Conservation (phyloP, 2,888 invertebrate species). For the Invenusta paracnida region DNA sequence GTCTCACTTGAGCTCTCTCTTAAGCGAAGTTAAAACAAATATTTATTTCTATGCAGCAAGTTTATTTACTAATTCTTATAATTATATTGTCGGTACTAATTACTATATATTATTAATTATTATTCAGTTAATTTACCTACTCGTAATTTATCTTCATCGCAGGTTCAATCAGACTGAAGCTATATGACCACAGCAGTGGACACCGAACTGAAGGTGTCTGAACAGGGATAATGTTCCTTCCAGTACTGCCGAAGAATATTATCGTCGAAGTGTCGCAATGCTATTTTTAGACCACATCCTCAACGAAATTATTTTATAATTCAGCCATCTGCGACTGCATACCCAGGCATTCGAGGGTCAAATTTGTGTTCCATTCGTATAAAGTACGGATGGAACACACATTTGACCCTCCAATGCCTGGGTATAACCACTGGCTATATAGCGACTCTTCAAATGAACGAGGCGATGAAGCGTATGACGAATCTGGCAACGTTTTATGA, state of each 20-base stretch:
- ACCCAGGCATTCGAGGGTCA: not conserved
- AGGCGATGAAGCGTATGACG: not conserved
- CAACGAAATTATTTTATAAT: not conserved
- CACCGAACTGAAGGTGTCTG: not conserved
- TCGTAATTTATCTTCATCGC: not conserved
- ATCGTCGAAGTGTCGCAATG: not conserved
- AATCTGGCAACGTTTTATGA: not conserved
- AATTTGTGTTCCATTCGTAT: not conserved
- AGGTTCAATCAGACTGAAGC: not conserved
- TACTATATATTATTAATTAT: not conserved
- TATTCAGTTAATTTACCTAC: not conserved
- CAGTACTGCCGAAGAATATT: not conserved
- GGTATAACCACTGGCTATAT: too few relatives aligned
- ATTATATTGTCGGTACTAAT: not conserved
- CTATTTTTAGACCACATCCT: not conserved
- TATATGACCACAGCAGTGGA: not conserved
- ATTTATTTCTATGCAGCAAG: too few relatives aligned
- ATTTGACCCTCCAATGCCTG: too few relatives aligned
- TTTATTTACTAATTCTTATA: not conserved
- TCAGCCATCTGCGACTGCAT: not conserved
- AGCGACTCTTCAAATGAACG: not conserved
- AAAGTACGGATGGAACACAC: too few relatives aligned
- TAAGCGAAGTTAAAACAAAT: too few relatives aligned
- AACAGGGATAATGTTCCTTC: not conserved
- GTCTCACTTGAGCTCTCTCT: too few relatives aligned